Evolutionary conservation across 2,888 invertebrate genomes (phyloP), one percentile per base, ranked within the genome.

Genomic region (Pollenia amentaria): DNA sequence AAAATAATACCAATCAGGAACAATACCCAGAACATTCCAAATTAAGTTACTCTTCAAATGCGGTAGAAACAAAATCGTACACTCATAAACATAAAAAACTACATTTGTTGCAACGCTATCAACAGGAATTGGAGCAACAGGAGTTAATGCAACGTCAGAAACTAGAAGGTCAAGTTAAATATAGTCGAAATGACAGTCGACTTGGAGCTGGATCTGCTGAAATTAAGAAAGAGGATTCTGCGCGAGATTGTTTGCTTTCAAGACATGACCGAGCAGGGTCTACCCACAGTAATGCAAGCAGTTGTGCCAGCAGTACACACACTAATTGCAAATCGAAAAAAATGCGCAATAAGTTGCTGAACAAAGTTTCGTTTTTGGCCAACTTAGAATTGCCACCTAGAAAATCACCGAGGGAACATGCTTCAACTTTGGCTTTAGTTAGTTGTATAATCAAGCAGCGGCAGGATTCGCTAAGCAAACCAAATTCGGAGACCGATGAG

Each of bases 381-480:
- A 89, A 88, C 83, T 86, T 90, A 40, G 93, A 93, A 70, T 88
- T 93, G 84, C 92, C 93, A 72, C 96, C 97, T 0, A 94, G 98
- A 55, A 97, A 97, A 91, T 97, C 97, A 0, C 98, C 98, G 0
- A 94, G 98, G 29, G 97, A 97, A 91, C 97, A 98, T 91, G 97
- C 97, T 0, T 97, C 97, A 0, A 98, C 98, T 0, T 93, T 97
- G 84, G 97, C 97, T 0, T 97, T 97, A 81, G 95, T 97, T 3
- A 96, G 96, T 55, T 95, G 96, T 76, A 92, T 96, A 29, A 93
- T 95, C 10, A 94, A 95, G 18, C 92, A 93, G 87, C 90, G 93
- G 0, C 91, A 92, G 79, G 92, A 93, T 88, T 92, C 92, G 7
- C 89, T 90, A 21, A 92, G 92, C 65, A 92, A 92, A 84, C 89